These are phyloP conservation scores for Sternotherus odoratus DNA, from an alignment of 2,797 vertebrate genomes.

Conservation along the genomic window DNA sequence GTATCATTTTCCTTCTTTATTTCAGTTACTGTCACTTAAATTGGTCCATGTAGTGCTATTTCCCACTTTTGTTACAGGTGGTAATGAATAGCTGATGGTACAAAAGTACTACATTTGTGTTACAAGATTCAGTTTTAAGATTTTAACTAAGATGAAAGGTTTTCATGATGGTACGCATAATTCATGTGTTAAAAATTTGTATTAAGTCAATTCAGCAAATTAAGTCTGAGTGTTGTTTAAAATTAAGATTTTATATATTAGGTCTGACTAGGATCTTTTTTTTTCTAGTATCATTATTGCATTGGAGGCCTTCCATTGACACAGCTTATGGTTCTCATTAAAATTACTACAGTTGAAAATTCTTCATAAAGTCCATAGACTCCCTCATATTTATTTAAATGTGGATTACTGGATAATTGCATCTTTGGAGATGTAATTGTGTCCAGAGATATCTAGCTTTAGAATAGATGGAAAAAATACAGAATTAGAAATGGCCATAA, in stretches of 20 bases:
- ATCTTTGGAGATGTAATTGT: neutral
- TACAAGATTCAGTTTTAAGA: slow-evolving; percentile 7
- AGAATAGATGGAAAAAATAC: neutral
- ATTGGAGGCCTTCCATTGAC: neutral
- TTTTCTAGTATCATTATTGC: neutral
- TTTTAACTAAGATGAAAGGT: neutral
- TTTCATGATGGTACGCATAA: neutral
- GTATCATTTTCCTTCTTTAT: slow-evolving; percentile 4
- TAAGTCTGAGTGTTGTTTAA: neutral
- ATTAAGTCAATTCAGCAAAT: neutral
- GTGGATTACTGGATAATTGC: neutral
- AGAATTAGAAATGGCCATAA: neutral
- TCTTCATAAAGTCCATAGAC: neutral
- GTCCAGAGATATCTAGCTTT: neutral
- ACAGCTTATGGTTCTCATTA: neutral
- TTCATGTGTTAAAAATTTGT: neutral
- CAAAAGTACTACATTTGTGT: neutral
- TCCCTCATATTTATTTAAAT: neutral
- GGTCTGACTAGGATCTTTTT: neutral
- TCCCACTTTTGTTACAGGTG: neutral
- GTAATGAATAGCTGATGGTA: neutral
- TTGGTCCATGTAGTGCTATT: slow-evolving; percentile 13
- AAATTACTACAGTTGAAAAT: neutral
- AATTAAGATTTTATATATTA: slow-evolving; percentile 28
- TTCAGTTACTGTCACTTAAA: slow-evolving; percentile 49